These are phyloP conservation scores for Siderastrea siderea DNA, from an alignment of 92 coral and sea anemone genomes.

Conservation along the genomic window DNA sequence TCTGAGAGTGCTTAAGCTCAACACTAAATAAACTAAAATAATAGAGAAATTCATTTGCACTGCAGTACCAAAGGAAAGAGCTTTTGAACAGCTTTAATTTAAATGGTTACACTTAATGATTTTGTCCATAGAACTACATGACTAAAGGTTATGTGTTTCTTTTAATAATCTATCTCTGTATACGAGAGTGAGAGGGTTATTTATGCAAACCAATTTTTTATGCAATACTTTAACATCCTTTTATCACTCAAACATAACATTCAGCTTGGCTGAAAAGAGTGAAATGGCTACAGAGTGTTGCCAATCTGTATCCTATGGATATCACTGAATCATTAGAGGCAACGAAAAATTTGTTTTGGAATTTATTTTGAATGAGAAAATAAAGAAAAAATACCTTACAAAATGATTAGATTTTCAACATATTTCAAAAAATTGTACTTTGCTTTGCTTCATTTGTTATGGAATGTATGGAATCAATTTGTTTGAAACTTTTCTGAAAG, in stretches of 20 bases:
- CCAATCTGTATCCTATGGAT: constrained; percentile 22
- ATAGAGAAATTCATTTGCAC: no score
- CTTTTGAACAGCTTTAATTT: no score
- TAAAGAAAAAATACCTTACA: neutral
- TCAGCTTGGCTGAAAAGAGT: neutral
- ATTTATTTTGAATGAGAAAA: constrained; percentile 20
- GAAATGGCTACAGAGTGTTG: neutral
- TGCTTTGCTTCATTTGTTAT: neutral
- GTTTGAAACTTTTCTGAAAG: neutral
- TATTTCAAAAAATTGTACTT: neutral
- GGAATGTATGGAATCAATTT: neutral
- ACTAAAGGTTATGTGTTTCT: no score
- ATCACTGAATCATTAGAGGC: constrained; percentile 1
- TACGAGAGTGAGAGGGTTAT: neutral
- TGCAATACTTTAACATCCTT: neutral
- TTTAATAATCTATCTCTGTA: no score
- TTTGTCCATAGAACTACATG: no score
- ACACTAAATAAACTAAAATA: no score
- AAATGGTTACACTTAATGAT: no score
- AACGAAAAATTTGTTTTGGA: neutral
- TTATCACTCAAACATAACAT: neutral
- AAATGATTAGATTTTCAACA: neutral
- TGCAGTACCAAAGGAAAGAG: no score
- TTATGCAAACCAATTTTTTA: neutral
- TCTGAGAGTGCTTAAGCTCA: no score